Percentiles rank a stretch among this genome's conserved stretches.
Evolutionary conservation across 1,140 invertebrate genomes (phyloP).

Genomic region (Leptinotarsa defecta): DNA sequence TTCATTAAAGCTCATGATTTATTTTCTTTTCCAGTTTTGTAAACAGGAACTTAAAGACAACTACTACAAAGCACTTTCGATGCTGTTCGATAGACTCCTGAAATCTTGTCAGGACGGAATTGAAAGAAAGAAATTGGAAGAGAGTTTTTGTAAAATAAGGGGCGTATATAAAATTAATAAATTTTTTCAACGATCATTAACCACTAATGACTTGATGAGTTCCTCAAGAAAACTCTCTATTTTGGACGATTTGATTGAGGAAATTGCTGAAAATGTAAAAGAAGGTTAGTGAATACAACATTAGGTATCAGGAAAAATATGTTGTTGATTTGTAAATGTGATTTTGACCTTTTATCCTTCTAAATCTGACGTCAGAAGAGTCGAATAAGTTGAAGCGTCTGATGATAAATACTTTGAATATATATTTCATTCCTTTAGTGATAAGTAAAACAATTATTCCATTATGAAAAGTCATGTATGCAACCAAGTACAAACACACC

Average conservation of each 20-base stretch:
- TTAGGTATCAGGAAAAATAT: no score
- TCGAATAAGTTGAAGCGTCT: no score
- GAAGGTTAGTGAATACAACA: conserved; percentile 1
- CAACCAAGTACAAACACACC: no score
- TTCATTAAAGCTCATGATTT: not conserved
- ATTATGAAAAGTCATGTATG: no score
- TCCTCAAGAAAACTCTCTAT: not conserved
- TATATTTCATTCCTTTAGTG: no score
- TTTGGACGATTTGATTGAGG: conserved; percentile 26
- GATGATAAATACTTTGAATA: no score
- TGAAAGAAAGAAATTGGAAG: conserved; percentile 12
- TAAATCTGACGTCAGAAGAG: no score
- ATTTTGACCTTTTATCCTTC: no score
- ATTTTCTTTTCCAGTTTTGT: not conserved
- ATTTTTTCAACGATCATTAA: conserved; percentile 5
- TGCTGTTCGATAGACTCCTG: conserved; percentile 26
- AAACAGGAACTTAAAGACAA: conserved; percentile 18
- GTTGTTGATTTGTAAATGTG: no score
- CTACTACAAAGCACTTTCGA: conserved; percentile 27
- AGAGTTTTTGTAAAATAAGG: conserved; percentile 12
- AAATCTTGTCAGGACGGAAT: not conserved
- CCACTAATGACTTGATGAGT: not conserved
- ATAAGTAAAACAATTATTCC: no score
- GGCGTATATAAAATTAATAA: conserved; percentile 27
- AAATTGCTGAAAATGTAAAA: conserved; percentile 21